A percentile compares a stretch with the other conserved stretches of the same genome.
Conservation (phyloP, 2,888 invertebrate species). For the Phyllotreta striolata region DNA sequence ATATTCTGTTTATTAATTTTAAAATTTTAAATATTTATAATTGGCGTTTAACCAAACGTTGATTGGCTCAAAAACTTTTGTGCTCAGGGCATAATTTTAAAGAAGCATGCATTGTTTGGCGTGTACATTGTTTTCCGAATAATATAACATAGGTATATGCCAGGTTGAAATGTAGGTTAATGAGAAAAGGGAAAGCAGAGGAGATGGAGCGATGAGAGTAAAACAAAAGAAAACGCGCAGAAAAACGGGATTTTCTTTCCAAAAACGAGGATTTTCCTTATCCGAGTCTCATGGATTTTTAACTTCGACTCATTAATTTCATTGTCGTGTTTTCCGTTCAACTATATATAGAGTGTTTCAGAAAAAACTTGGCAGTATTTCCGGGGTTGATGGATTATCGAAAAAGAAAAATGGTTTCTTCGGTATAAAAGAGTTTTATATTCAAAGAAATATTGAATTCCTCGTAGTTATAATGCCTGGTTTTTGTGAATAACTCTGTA, state of each 20-base stretch:
- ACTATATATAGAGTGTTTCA: not conserved
- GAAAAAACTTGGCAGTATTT: not conserved
- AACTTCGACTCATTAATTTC: no score
- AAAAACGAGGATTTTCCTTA: constrained; percentile 22
- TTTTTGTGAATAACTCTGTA: no score
- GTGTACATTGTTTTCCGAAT: constrained; percentile 16
- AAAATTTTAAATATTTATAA: no score
- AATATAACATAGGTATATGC: not conserved
- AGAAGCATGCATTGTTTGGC: constrained; percentile 10
- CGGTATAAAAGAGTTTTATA: no score
- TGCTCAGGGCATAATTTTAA: no score
- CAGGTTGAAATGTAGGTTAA: constrained; percentile 23
- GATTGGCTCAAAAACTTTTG: no score
- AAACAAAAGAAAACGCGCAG: constrained; percentile 48
- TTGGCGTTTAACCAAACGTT: no score
- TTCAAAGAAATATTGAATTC: no score
- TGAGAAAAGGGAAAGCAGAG: constrained; percentile 37
- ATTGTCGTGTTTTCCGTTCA: not conserved
- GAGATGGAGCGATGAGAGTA: constrained; percentile 59
- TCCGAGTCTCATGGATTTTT: constrained; percentile 10
- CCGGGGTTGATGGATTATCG: no score
- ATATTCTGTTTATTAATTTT: no score
- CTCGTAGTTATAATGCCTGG: no score
- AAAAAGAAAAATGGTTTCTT: no score
- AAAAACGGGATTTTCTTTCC: constrained; percentile 19